Conservation (phyloP, 2,113 vertebrate genomes). For the Ptyas mucosa region DNA sequence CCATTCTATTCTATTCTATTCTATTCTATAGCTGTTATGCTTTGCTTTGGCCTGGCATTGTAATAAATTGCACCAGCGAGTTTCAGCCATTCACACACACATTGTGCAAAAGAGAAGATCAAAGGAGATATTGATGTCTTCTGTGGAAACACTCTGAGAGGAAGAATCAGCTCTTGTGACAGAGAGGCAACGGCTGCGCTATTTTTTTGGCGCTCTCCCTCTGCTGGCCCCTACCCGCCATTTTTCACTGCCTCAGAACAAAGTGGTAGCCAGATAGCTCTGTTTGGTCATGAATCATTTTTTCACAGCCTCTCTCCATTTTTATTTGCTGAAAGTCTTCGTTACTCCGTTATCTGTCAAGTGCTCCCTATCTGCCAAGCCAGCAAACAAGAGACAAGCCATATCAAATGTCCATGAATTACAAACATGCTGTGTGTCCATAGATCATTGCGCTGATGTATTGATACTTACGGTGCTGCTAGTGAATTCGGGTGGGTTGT, state of each 20-base stretch:
- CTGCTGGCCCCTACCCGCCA: background rate
- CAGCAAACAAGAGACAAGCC: background rate
- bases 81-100: background rate
- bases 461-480: slow-evolving; percentile 82
- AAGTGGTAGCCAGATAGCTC: background rate
- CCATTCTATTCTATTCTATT: too few relatives aligned
- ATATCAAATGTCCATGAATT: background rate
- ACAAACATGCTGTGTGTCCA: background rate
- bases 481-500: slow-evolving; percentile 93
- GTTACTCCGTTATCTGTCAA: background rate
- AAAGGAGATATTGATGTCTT: background rate
- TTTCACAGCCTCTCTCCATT: background rate
- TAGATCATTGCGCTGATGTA: background rate
- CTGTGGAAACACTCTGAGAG: background rate
- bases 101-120: background rate
- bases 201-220: background rate
- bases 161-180: background rate
- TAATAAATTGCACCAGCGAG: background rate
- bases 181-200: background rate
- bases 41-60: background rate
- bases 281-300: background rate
- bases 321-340: background rate
- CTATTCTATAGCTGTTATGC: too few relatives aligned
- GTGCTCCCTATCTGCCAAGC: slow-evolving; percentile 1
- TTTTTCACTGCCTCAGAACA: slow-evolving; percentile 14